These are phyloP conservation scores for Sylvicapra grimmia DNA, from an alignment of 2,113 vertebrate genomes.

Conservation along the genomic window DNA sequence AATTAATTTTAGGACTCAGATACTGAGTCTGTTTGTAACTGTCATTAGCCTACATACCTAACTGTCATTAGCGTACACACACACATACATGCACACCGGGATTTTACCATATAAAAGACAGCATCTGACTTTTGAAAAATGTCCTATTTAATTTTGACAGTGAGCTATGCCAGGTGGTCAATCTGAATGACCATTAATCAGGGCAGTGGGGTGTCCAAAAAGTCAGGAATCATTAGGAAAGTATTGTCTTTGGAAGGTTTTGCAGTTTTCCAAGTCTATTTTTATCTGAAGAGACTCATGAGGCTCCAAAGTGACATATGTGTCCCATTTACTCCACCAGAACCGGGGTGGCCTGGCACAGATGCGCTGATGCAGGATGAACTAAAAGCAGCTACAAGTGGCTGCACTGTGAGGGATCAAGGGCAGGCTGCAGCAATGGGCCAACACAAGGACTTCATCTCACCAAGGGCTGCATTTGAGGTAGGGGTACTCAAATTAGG, in stretches of 20 bases:
- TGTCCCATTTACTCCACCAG: constrained; percentile 28
- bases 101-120: not conserved
- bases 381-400: not conserved
- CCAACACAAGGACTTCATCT: not conserved
- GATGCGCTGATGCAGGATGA: not conserved
- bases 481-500: not conserved
- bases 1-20: not conserved
- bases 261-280: constrained; percentile 47
- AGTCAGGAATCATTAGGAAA: constrained; percentile 40
- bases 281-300: constrained; percentile 54
- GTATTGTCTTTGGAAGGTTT: constrained; percentile 28
- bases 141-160: constrained; percentile 39
- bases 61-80: not conserved
- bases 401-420: not conserved
- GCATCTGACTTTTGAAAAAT: not conserved
- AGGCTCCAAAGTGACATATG: constrained; percentile 19
- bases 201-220: constrained; percentile 3
- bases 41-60: not conserved
- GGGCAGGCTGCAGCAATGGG: not conserved
- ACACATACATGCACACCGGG: not conserved
- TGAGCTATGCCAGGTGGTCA: constrained; percentile 49
- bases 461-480: not conserved
- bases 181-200: constrained; percentile 54
- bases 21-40: not conserved
- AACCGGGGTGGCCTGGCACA: not conserved